These are phyloP conservation scores for Anadara kagoshimensis DNA, from an alignment of 1,140 invertebrate species.

Conservation along the genomic window DNA sequence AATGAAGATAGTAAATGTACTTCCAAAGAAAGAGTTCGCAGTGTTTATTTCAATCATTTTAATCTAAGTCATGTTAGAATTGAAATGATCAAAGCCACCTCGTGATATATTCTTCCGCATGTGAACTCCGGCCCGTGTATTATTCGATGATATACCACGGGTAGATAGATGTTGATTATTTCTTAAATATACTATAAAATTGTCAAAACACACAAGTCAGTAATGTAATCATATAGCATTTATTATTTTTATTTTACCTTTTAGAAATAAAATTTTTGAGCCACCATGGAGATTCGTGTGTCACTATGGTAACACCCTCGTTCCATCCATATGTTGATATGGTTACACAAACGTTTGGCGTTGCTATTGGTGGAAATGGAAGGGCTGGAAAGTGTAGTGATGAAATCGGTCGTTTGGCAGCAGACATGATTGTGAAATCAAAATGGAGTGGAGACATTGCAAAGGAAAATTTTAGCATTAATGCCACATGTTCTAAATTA, in stretches of 20 bases:
- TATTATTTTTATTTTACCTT: not conserved
- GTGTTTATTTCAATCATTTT: too few relatives aligned
- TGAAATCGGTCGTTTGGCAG: conserved; percentile 46
- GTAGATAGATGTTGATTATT: too few relatives aligned
- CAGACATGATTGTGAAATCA: conserved; percentile 24
- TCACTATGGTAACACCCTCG: conserved; percentile 33
- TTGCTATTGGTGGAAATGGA: conserved; percentile 43
- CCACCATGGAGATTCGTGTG: conserved; percentile 35
- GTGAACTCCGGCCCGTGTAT: too few relatives aligned
- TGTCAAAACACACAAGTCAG: too few relatives aligned
- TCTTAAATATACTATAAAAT: too few relatives aligned
- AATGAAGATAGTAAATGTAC: too few relatives aligned
- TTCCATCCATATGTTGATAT: conserved; percentile 41
- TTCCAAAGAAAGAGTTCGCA: too few relatives aligned
- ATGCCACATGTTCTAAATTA: too few relatives aligned
- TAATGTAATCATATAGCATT: not conserved
- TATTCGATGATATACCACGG: too few relatives aligned
- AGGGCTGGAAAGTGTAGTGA: conserved; percentile 41
- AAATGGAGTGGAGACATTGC: conserved; percentile 29
- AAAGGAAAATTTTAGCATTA: conserved; percentile 1
- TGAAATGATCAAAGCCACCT: too few relatives aligned
- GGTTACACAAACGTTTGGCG: conserved; percentile 20
- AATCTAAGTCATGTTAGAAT: too few relatives aligned
- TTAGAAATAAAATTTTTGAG: conserved; percentile 29
- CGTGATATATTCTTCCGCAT: too few relatives aligned